Conservation (phyloP, 2,797 vertebrate species). For the Coregonus ussuriensis region DNA sequence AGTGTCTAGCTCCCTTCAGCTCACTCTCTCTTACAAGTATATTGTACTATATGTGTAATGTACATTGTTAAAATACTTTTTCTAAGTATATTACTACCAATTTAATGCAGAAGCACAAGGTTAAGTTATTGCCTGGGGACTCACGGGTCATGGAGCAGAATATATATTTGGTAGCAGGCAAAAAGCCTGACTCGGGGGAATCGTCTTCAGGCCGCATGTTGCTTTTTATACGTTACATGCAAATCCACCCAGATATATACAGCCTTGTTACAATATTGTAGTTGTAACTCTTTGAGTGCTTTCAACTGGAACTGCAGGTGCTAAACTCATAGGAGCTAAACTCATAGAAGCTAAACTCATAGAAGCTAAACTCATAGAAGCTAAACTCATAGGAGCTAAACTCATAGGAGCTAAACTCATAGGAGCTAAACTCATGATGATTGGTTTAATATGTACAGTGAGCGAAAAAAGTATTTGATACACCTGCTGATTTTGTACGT, state of each 20-base stretch:
- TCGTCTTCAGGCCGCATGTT: not conserved
- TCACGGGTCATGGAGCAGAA: not conserved
- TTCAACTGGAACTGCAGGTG: slow-evolving; percentile 30
- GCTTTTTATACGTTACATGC: slow-evolving; percentile 18
- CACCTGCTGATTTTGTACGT: too few relatives aligned
- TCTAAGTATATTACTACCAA: not conserved
- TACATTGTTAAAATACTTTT: not conserved
- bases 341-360: too few relatives aligned
- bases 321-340: not conserved
- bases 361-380: too few relatives aligned
- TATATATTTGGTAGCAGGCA: not conserved
- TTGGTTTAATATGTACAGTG: not conserved
- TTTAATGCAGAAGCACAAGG: not conserved
- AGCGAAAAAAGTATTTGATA: not conserved
- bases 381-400: not conserved
- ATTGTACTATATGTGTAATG: not conserved
- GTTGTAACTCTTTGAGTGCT: not conserved
- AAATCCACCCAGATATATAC: slow-evolving; percentile 1
- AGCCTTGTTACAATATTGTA: not conserved
- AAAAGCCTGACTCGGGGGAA: slow-evolving; percentile 1
- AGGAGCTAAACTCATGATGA: not conserved
- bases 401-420: not conserved
- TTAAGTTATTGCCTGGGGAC: not conserved
- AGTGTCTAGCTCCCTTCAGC: too few relatives aligned
- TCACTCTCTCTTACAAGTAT: too few relatives aligned